Conservation (phyloP, 2,888 invertebrate genomes). For the Machimus rusticus region DNA sequence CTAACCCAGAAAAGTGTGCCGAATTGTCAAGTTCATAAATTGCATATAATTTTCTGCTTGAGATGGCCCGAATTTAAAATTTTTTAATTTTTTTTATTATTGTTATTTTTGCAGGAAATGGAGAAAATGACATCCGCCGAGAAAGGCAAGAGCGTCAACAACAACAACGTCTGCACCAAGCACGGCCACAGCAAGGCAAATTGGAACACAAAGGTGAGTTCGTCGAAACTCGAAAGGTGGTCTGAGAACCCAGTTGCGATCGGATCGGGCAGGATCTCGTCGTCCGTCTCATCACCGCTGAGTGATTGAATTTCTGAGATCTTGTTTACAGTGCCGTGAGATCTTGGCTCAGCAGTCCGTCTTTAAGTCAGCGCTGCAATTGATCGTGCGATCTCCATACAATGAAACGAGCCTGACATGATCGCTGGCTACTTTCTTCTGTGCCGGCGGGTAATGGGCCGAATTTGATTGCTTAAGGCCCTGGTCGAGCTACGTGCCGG, state of each 20-base stretch:
- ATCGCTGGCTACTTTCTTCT: background rate
- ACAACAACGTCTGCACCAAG: constrained; percentile 56
- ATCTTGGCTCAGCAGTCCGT: background rate
- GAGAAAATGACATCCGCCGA: constrained; percentile 51
- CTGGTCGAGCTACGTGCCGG: background rate
- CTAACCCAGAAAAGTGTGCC: background rate
- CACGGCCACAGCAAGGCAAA: constrained; percentile 59
- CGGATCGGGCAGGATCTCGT: background rate
- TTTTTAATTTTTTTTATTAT: background rate
- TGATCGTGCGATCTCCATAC: constrained; percentile 11
- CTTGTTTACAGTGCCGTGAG: background rate
- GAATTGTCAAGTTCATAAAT: constrained; percentile 11
- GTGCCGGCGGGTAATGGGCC: background rate
- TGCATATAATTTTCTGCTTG: constrained; percentile 5
- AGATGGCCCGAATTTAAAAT: background rate
- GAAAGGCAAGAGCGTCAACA: constrained; percentile 52
- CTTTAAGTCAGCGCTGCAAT: background rate
- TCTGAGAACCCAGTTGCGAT: background rate
- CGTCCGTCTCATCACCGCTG: background rate
- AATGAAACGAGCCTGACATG: background rate
- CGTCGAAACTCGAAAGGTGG: background rate
- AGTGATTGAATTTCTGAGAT: constrained; percentile 13
- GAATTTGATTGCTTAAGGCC: background rate
- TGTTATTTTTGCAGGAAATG: constrained; percentile 44
- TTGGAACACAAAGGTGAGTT: constrained; percentile 58